These are phyloP conservation scores for Glaucomys volans DNA, from an alignment of 2,113 vertebrate genomes.

Conservation along the genomic window DNA sequence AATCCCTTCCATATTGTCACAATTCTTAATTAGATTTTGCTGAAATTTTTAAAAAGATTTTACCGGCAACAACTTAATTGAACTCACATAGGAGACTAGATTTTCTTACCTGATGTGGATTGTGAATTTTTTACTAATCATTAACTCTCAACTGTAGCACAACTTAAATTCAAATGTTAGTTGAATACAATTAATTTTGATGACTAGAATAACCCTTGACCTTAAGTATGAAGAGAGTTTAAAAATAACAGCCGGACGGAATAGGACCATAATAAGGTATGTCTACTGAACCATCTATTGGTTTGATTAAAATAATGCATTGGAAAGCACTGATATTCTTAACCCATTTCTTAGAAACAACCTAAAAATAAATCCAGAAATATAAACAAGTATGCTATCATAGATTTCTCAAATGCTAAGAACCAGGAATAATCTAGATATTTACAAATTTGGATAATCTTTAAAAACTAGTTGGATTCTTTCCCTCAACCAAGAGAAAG, in stretches of 20 bases:
- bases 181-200: not conserved
- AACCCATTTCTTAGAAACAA: slow-evolving; percentile 48
- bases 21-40: slow-evolving; percentile 46
- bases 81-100: not conserved
- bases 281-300: not conserved
- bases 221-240: slow-evolving; percentile 43
- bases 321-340: slow-evolving; percentile 44
- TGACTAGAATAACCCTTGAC: slow-evolving; percentile 46
- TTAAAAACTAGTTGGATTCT: not conserved
- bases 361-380: slow-evolving; percentile 54
- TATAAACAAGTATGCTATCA: not conserved
- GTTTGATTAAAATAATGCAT: slow-evolving; percentile 48
- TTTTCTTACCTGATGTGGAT: slow-evolving; percentile 26
- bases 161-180: slow-evolving; percentile 27
- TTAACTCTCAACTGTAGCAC: not conserved
- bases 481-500: not conserved
- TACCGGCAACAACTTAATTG: not conserved
- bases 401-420: slow-evolving; percentile 14
- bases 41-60: slow-evolving; percentile 21
- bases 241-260: slow-evolving; percentile 34
- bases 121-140: slow-evolving; percentile 51
- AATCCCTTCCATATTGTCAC: not conserved
- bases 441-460: slow-evolving; percentile 27
- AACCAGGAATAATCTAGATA: not conserved
- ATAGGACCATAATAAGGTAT: not conserved